Evolutionary conservation across 2,888 invertebrate species (phyloP).

Genomic region (Trissolcus japonicus): DNA sequence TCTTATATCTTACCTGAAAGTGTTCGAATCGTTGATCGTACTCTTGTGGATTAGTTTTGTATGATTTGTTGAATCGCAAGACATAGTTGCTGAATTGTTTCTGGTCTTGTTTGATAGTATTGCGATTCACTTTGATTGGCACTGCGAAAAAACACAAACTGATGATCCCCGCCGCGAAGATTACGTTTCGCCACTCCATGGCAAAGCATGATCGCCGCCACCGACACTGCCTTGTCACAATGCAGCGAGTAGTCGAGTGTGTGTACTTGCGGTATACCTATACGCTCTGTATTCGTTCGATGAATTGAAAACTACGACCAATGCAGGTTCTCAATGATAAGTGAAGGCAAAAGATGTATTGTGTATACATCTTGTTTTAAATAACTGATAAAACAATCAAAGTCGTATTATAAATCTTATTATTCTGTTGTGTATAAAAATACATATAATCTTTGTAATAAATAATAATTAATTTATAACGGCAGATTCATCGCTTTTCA

Average conservation of each 20-base stretch:
- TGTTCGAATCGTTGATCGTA: slow-evolving; percentile 73
- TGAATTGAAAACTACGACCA: no score
- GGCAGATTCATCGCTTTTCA: neutral
- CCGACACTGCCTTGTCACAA: slow-evolving; percentile 23
- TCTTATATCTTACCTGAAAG: slow-evolving; percentile 74
- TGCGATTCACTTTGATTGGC: slow-evolving; percentile 75
- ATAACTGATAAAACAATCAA: no score
- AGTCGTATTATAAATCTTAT: no score
- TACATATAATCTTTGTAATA: no score
- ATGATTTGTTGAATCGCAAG: slow-evolving; percentile 78
- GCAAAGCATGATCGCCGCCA: slow-evolving; percentile 44
- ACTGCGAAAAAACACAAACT: slow-evolving; percentile 76
- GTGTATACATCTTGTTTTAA: no score
- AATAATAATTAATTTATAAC: no score
- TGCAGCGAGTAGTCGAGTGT: neutral
- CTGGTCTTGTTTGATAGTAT: slow-evolving; percentile 64
- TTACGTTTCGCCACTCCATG: slow-evolving; percentile 75
- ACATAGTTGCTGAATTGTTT: slow-evolving; percentile 77
- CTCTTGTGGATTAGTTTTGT: slow-evolving; percentile 74
- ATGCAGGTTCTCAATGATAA: no score
- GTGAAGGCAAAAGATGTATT: no score
- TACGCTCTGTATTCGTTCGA: no score
- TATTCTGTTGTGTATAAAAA: no score
- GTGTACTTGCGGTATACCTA: neutral
- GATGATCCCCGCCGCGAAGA: slow-evolving; percentile 69